Evolutionary conservation across 2,797 vertebrate genomes (phyloP).

Genomic region (Propithecus perrieri): DNA sequence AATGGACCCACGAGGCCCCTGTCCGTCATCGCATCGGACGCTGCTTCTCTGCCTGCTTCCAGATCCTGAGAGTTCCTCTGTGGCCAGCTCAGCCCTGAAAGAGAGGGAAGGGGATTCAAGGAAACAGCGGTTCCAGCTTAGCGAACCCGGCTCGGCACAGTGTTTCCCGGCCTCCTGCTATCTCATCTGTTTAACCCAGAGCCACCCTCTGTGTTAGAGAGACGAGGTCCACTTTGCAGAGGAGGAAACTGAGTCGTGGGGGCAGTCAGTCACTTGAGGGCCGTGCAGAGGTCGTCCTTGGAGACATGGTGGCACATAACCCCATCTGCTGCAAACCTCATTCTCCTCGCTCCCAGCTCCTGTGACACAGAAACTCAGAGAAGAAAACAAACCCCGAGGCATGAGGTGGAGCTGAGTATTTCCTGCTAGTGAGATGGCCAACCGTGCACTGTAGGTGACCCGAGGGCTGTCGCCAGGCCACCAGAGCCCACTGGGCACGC

Average conservation of each 20-base stretch:
- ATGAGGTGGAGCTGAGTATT: background rate
- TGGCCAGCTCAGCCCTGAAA: background rate
- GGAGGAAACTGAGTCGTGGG: background rate
- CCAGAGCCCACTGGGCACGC: background rate
- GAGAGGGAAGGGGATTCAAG: background rate
- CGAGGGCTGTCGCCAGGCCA: background rate
- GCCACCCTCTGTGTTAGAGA: background rate
- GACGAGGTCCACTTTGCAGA: background rate
- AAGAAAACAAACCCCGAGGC: background rate
- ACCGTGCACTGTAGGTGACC: background rate
- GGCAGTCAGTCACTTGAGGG: background rate
- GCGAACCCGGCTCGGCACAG: rapidly evolving
- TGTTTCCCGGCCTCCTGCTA: background rate
- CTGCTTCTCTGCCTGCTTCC: background rate
- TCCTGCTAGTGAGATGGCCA: background rate
- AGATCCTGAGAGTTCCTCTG: background rate
- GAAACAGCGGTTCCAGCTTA: background rate
- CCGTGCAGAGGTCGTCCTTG: rapidly evolving
- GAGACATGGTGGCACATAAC: background rate
- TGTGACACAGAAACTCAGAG: background rate
- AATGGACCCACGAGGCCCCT: background rate
- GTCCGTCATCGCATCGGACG: rapidly evolving
- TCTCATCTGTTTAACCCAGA: background rate
- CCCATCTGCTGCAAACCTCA: background rate
- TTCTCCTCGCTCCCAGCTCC: background rate